Evolutionary conservation across 35 echinoderm and acorn worm genomes (phyloP).

Genomic region (Apostichopus californicus): DNA sequence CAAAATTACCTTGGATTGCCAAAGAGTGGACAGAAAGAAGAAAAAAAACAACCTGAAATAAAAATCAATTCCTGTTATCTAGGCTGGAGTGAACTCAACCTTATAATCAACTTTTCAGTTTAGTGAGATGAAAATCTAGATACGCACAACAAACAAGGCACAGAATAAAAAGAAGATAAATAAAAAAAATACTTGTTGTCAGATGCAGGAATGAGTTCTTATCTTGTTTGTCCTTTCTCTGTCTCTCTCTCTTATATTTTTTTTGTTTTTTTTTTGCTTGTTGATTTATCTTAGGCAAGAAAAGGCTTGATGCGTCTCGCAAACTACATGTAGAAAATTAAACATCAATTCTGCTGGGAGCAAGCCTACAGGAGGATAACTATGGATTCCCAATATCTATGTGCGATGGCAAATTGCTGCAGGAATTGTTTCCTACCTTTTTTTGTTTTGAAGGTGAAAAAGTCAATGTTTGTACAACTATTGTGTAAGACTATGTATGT

Average conservation of each 20-base stretch:
- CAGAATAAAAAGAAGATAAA: background rate
- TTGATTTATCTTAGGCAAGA: background rate
- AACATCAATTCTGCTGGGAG: background rate
- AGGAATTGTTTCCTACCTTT: too few species aligned
- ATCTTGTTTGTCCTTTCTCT: background rate
- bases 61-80: slow-evolving; percentile 5
- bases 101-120: slow-evolving; percentile 1
- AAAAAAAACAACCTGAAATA: background rate
- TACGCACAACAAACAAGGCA: background rate
- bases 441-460: too few species aligned
- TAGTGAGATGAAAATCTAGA: background rate
- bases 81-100: background rate
- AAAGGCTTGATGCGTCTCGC: background rate
- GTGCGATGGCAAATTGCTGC: too few species aligned
- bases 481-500: too few species aligned
- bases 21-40: background rate
- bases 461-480: too few species aligned
- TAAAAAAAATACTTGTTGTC: background rate
- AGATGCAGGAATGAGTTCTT: background rate
- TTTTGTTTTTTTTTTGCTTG: background rate
- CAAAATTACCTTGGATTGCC: background rate
- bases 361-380: background rate
- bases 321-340: background rate
- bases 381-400: background rate
- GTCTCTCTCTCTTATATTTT: background rate